Percentiles rank a stretch among this genome's conserved stretches.
phyloP scores from a whole-genome alignment of 2,797 vertebrate genomes.

The Sebastes oblongus region DNA sequence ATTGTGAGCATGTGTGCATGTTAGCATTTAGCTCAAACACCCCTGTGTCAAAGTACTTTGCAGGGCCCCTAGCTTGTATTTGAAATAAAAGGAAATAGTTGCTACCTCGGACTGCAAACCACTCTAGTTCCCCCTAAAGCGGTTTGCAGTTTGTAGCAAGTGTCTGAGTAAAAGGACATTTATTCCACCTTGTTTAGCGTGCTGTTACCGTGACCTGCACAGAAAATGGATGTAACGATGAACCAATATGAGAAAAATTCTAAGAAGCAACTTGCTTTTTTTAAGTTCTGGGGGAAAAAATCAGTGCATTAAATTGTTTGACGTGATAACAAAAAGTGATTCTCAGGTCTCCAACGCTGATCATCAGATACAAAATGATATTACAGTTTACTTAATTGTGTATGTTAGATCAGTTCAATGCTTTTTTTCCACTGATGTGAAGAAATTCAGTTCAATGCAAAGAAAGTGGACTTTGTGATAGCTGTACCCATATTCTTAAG shows the following conservation, averaged over 20 bases:
- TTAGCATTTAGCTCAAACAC: neutral
- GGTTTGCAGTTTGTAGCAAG: neutral
- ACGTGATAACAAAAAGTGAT: no score
- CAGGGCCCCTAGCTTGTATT: neutral
- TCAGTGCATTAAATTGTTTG: no score
- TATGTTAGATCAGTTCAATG: no score
- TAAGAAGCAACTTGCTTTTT: no score
- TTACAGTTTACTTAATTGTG: neutral
- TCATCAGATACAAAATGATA: neutral
- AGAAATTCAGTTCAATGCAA: neutral
- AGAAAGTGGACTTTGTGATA: no score
- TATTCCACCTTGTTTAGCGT: neutral
- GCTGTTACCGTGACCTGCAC: no score
- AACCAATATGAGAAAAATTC: no score
- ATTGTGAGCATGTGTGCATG: neutral
- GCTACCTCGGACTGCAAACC: neutral
- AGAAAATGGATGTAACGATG: no score
- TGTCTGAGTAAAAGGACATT: neutral
- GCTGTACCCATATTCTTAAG: no score
- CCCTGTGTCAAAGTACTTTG: neutral
- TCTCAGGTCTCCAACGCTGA: neutral
- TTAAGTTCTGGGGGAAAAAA: no score
- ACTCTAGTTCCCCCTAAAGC: neutral
- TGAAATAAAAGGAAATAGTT: neutral
- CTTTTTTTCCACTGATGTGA: no score